Percentiles rank a stretch among this genome's conserved stretches.
phyloP scores from a whole-genome alignment of 2,888 invertebrate genomes.

The Cylindroiulus punctatus region DNA sequence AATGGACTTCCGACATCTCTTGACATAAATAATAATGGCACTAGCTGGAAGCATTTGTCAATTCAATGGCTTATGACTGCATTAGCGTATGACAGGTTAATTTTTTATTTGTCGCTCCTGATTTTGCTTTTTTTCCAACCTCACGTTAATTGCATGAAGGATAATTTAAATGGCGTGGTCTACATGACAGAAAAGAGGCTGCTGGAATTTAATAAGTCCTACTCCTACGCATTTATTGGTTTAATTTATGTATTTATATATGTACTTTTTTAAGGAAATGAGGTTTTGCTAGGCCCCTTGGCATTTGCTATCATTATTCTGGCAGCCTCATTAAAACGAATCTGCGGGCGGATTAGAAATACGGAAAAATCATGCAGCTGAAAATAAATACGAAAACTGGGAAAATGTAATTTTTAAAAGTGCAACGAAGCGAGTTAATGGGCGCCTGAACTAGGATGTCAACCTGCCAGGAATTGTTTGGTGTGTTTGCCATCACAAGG shows the following conservation, averaged over 20 bases:
- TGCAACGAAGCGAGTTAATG: neutral
- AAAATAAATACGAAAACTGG: slow-evolving; percentile 2
- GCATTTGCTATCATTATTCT: neutral
- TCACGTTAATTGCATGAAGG: neutral
- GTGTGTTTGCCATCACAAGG: no score
- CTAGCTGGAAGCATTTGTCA: slow-evolving; percentile 33
- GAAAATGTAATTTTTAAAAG: neutral
- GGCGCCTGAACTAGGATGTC: neutral
- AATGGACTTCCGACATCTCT: slow-evolving; percentile 32
- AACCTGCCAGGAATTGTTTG: no score
- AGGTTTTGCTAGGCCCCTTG: neutral
- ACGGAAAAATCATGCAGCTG: neutral
- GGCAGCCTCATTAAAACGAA: neutral
- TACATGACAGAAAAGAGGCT: neutral
- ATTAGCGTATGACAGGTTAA: slow-evolving; percentile 21
- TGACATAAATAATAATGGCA: slow-evolving; percentile 29
- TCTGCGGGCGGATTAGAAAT: neutral
- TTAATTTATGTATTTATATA: neutral
- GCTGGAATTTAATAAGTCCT: neutral
- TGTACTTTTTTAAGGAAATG: neutral
- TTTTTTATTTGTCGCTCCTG: slow-evolving; percentile 16
- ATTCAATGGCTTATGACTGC: slow-evolving; percentile 31
- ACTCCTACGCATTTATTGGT: neutral
- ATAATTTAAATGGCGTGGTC: neutral
- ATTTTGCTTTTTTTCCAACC: neutral